Evolutionary conservation across 2,797 vertebrate genomes (phyloP).

Genomic region (Pseudocheirus occidentalis): DNA sequence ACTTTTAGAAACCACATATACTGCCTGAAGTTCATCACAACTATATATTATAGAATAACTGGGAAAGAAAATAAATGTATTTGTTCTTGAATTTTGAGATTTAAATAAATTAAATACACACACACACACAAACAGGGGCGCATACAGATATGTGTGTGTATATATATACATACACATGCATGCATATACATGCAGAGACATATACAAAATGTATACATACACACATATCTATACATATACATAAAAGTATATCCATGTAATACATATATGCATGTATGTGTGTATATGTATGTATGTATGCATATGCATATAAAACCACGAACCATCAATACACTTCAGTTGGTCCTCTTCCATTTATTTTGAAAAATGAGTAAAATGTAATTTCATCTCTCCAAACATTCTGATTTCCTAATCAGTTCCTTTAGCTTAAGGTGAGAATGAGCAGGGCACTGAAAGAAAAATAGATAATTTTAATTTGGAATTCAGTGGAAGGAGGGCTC

Average conservation of each 20-base stretch:
- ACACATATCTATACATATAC: too few relatives aligned
- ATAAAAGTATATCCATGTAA: too few relatives aligned
- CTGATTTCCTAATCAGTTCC: constrained; percentile 70
- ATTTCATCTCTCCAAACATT: constrained; percentile 63
- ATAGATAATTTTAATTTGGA: constrained; percentile 60
- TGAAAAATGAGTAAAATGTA: constrained; percentile 68
- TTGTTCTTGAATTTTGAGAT: neutral
- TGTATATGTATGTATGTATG: too few relatives aligned
- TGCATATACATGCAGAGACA: too few relatives aligned
- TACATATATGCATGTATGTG: too few relatives aligned
- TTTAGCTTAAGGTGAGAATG: constrained; percentile 59
- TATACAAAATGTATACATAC: too few relatives aligned
- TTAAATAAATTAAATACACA: too few relatives aligned
- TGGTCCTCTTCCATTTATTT: constrained; percentile 35
- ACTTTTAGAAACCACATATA: neutral
- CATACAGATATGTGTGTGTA: too few relatives aligned
- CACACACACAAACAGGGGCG: too few relatives aligned
- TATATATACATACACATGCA: too few relatives aligned
- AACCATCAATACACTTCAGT: constrained; percentile 39
- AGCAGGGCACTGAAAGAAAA: constrained; percentile 58
- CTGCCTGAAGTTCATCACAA: neutral
- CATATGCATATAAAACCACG: too few relatives aligned
- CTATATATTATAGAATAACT: neutral
- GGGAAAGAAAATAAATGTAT: neutral
- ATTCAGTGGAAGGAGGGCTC: constrained; percentile 64